Evolutionary conservation across 2,113 vertebrate species (phyloP).

Genomic region (Rhinopomastus cyanomelas): DNA sequence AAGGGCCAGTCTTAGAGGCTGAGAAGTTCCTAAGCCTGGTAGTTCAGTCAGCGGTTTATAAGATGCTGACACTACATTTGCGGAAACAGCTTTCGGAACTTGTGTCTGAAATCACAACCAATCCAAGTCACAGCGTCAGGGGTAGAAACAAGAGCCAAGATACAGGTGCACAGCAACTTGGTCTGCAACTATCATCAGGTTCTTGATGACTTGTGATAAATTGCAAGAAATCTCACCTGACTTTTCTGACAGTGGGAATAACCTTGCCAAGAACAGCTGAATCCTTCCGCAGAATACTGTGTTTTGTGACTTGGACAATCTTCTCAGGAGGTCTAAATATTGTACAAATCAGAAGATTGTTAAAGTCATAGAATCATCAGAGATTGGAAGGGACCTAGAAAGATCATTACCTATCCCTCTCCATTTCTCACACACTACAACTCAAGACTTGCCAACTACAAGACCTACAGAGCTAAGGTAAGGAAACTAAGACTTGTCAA

Average conservation of each 20-base stretch:
- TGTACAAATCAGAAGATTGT: neutral
- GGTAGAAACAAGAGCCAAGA: neutral
- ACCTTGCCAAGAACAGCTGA: slow-evolving; percentile 94
- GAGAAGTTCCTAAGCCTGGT: neutral
- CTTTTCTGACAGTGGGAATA: slow-evolving; percentile 97
- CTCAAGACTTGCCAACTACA: neutral
- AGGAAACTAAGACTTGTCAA: neutral
- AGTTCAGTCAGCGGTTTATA: neutral
- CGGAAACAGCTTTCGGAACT: neutral
- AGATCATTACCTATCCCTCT: neutral
- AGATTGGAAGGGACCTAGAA: too few relatives aligned
- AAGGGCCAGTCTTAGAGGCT: neutral
- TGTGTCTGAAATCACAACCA: neutral
- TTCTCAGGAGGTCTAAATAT: slow-evolving; percentile 88
- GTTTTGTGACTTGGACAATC: slow-evolving; percentile 97
- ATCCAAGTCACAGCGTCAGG: neutral
- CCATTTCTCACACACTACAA: neutral
- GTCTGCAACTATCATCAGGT: neutral
- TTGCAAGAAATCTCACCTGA: slow-evolving; percentile 82
- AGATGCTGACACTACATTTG: neutral
- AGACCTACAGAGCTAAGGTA: neutral
- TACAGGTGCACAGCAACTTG: neutral
- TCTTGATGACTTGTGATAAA: neutral
- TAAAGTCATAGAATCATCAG: too few relatives aligned
- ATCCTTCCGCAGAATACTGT: slow-evolving; percentile 98